phyloP scores from a whole-genome alignment of 1,140 invertebrate species.

The Rhyzopertha dominica region DNA sequence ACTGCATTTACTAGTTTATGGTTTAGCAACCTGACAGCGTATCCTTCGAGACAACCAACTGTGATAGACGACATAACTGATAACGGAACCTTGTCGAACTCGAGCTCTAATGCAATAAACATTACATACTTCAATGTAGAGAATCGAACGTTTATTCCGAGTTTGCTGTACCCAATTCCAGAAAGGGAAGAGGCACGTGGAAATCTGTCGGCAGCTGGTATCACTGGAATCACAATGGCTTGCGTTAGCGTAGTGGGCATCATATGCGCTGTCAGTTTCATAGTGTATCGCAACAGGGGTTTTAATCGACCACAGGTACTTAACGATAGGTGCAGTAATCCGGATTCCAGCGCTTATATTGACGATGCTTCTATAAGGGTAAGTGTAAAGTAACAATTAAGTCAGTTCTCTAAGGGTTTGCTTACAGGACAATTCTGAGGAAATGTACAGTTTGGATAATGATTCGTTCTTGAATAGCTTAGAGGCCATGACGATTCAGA shows the following conservation, averaged over 20 bases:
- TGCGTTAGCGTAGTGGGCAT: conserved; percentile 60
- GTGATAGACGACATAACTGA: conserved; percentile 35
- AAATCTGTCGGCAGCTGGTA: conserved; percentile 60
- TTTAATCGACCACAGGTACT: conserved; percentile 76
- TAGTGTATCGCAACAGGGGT: conserved; percentile 68
- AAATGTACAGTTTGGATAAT: conserved; percentile 88
- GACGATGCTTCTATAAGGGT: conserved; percentile 84
- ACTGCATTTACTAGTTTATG: conserved; percentile 13
- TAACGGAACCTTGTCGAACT: conserved; percentile 26
- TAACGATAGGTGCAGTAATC: conserved; percentile 75
- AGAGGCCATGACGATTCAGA: conserved; percentile 89
- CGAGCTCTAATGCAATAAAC: conserved; percentile 29
- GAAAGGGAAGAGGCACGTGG: conserved; percentile 16
- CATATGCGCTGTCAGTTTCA: conserved; percentile 63
- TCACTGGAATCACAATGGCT: conserved; percentile 67
- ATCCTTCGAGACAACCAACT: conserved; percentile 25
- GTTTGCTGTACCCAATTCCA: conserved; percentile 14
- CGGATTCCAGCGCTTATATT: conserved; percentile 81
- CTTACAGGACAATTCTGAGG: conserved; percentile 82
- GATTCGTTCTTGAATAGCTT: conserved; percentile 86
- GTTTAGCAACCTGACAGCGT: conserved; percentile 11
- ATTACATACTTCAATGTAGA: conserved; percentile 29
- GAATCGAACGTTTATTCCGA: conserved; percentile 12
- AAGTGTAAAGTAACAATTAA: conserved; percentile 37
- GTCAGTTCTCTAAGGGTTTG: conserved; percentile 17